Evolutionary conservation across 2,113 vertebrate species (phyloP).

Genomic region (Xenopus tropicalis): UCB_Xtro_10.0 CM004450.2:6592001-6592500

Average conservation of each 20-base stretch:
- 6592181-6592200: constrained; percentile 95
- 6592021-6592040: too few relatives aligned
- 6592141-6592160: too few relatives aligned
- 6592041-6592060: too few relatives aligned
- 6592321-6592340: constrained; percentile 82
- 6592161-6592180: too few relatives aligned
- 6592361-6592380: constrained; percentile 72
- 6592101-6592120: too few relatives aligned
- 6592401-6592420: constrained; percentile 77
- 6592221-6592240: constrained; percentile 93
- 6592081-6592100: too few relatives aligned
- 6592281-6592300: constrained; percentile 81
- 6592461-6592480: constrained; percentile 91
- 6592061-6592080: too few relatives aligned
- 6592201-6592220: constrained; percentile 84
- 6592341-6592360: constrained; percentile 82
- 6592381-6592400: constrained; percentile 86
- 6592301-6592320: constrained; percentile 74
- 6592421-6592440: constrained; percentile 80
- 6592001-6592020: too few relatives aligned
- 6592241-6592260: constrained; percentile 90
- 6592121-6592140: too few relatives aligned
- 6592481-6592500: constrained; percentile 89
- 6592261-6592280: constrained; percentile 86
- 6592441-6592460: constrained; percentile 77